Evolutionary conservation across 2,797 vertebrate species (phyloP).

Genomic region (Nannoperca australis): DNA sequence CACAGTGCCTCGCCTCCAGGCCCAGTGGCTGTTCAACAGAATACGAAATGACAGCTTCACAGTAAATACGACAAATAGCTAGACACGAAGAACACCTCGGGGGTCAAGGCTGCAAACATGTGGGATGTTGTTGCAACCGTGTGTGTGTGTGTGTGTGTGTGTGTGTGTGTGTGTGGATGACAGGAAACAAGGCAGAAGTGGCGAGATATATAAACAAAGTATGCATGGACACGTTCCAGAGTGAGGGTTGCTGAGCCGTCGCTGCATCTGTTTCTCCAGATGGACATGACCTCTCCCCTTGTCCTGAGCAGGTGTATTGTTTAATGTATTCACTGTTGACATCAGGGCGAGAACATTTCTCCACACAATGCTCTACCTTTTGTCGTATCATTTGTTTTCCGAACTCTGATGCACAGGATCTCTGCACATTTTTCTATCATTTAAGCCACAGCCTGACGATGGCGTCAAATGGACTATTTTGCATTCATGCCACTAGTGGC

Average conservation of each 20-base stretch:
- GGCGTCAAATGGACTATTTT: not conserved
- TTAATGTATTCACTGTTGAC: not conserved
- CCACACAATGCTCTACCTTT: not conserved
- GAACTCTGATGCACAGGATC: not conserved
- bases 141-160: conserved; percentile 17
- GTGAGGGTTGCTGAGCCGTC: not conserved
- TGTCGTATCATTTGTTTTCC: not conserved
- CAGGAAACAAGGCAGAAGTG: not conserved
- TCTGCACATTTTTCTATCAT: not conserved
- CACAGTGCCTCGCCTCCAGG: conserved; percentile 35
- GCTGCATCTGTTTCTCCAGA: conserved; percentile 33
- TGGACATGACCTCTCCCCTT: not conserved
- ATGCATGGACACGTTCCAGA: not conserved
- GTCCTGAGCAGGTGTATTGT: not conserved
- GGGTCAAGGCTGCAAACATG: conserved; percentile 37
- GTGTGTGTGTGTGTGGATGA: conserved; percentile 18
- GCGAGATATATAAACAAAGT: not conserved
- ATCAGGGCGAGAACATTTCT: not conserved
- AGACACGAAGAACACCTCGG: conserved; percentile 23
- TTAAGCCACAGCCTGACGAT: too few species aligned
- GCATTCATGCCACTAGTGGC: not conserved
- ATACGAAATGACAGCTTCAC: conserved; percentile 59
- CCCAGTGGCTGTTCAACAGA: conserved; percentile 20
- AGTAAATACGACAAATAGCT: conserved; percentile 53
- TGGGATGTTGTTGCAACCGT: conserved; percentile 3